Conservation (phyloP, 2,797 vertebrate species). For the Lates japonicus region DNA sequence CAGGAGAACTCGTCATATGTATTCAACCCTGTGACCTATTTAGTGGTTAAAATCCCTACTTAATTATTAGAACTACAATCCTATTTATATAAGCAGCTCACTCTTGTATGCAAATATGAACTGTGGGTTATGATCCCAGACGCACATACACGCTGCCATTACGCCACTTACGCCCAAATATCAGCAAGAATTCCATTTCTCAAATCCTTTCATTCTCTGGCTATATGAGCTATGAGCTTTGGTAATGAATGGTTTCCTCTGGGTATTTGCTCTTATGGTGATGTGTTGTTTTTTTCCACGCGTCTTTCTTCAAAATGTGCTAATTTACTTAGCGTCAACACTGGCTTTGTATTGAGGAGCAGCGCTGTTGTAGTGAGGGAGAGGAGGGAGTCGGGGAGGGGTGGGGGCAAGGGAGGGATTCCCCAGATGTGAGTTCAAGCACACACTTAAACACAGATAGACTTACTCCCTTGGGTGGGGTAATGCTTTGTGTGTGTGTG, state of each 20-base stretch:
- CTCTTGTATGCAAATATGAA: slow-evolving; percentile 50
- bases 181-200: slow-evolving; percentile 38
- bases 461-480: slow-evolving; percentile 53
- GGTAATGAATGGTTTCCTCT: slow-evolving; percentile 60
- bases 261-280: slow-evolving; percentile 62
- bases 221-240: slow-evolving; percentile 51
- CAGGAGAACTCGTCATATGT: slow-evolving; percentile 19
- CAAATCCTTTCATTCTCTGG: slow-evolving; percentile 49
- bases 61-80: slow-evolving; percentile 33
- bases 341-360: slow-evolving; percentile 54
- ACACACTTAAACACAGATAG: slow-evolving; percentile 47
- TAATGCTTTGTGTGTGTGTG: slow-evolving; percentile 2
- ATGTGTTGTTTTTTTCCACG: slow-evolving; percentile 59
- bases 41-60: slow-evolving; percentile 18
- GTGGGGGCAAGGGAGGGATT: slow-evolving; percentile 39
- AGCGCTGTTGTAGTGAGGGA: slow-evolving; percentile 24
- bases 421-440: slow-evolving; percentile 69
- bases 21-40: slow-evolving; percentile 45
- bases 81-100: slow-evolving; percentile 35
- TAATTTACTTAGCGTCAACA: slow-evolving; percentile 69
- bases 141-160: not conserved
- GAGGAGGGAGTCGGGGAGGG: not conserved
- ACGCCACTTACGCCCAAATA: slow-evolving; percentile 20
- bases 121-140: slow-evolving; percentile 2
- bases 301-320: slow-evolving; percentile 50